These are phyloP conservation scores for Bactericera cockerelli DNA, from an alignment of 1,140 invertebrate genomes.

Conservation along the genomic window DNA sequence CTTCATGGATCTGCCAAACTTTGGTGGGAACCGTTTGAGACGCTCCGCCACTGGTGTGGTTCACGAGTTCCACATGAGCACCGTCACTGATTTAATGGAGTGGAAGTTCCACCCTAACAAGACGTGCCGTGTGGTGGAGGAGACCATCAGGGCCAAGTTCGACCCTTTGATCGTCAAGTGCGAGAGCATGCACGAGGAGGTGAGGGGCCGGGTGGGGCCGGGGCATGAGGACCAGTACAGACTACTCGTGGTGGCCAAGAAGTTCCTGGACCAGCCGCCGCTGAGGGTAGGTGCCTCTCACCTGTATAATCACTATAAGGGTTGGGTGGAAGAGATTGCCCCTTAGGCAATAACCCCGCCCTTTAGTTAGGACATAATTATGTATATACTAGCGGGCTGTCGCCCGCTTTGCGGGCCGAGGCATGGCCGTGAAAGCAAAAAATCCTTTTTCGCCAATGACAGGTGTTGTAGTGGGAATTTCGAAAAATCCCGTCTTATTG, in stretches of 20 bases:
- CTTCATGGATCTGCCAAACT: background rate
- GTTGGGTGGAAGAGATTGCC: too few relatives aligned
- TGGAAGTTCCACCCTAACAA: conserved; percentile 1
- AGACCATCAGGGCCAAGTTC: background rate
- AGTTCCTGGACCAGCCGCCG: background rate
- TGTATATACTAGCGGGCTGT: too few relatives aligned
- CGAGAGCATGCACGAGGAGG: background rate
- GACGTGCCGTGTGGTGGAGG: background rate
- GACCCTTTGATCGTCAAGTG: background rate
- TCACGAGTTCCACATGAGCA: background rate
- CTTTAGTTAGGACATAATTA: too few relatives aligned
- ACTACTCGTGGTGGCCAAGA: background rate
- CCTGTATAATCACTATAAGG: too few relatives aligned
- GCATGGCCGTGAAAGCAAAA: too few relatives aligned
- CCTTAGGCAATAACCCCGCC: too few relatives aligned
- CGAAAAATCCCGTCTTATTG: too few relatives aligned
- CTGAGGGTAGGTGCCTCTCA: background rate
- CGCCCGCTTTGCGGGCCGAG: too few relatives aligned
- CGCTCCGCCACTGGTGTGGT: background rate
- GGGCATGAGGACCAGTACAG: conserved; percentile 1
- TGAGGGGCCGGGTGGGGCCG: background rate
- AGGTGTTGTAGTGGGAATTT: too few relatives aligned
- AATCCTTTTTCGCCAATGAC: too few relatives aligned
- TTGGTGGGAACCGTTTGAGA: background rate
- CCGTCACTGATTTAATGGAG: background rate